These are phyloP conservation scores for Phenacoccus solenopsis DNA, from an alignment of 1,140 invertebrate species.

Conservation along the genomic window DNA sequence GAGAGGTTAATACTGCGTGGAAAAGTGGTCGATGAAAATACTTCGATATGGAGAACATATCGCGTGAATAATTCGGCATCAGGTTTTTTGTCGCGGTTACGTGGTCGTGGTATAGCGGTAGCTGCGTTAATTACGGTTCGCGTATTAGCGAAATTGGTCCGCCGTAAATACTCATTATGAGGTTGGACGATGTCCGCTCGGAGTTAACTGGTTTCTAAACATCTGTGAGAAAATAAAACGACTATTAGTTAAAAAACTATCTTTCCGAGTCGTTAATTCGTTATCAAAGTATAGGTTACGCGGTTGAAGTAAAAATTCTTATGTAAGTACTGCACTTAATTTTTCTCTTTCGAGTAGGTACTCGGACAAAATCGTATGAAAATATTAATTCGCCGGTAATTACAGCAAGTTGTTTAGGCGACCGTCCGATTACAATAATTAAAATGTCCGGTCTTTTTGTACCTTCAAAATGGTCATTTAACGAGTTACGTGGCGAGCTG, in stretches of 20 bases:
- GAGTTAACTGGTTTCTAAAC: neutral
- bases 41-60: too few species aligned
- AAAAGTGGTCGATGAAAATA: too few species aligned
- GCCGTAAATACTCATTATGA: neutral
- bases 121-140: neutral
- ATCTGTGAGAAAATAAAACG: conserved; percentile 2
- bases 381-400: neutral
- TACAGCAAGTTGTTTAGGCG: neutral
- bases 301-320: too few species aligned
- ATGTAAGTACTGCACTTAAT: too few species aligned
- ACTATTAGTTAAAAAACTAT: neutral
- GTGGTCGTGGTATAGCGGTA: too few species aligned
- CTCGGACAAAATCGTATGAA: neutral
- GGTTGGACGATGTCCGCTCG: neutral
- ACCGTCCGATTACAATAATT: neutral
- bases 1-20: too few species aligned
- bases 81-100: too few species aligned
- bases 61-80: too few species aligned
- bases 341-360: too few species aligned
- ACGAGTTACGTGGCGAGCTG: too few species aligned
- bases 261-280: neutral
- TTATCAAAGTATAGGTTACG: conserved; percentile 1
- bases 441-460: neutral
- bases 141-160: neutral
- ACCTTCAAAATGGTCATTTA: neutral